Evolutionary conservation across 2,797 vertebrate species (phyloP).

Genomic region (Prionace glauca): DNA sequence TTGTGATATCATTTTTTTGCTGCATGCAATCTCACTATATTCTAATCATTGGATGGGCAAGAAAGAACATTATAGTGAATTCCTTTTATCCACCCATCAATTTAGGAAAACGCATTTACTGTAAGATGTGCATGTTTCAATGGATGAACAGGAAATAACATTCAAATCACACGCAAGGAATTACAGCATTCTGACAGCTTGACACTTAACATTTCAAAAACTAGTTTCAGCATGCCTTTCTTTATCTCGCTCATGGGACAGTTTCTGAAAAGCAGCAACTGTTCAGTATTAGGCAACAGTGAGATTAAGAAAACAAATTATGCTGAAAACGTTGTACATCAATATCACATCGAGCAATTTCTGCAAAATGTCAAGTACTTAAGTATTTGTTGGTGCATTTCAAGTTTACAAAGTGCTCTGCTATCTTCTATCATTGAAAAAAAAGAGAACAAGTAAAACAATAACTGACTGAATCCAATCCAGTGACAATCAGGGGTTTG

Average conservation of each 20-base stretch:
- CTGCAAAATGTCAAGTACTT: neutral
- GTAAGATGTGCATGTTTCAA: neutral
- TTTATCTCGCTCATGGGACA: neutral
- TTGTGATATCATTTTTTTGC: neutral
- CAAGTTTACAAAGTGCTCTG: neutral
- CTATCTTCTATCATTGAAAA: neutral
- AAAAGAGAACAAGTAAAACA: neutral
- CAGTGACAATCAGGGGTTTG: neutral
- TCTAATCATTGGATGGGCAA: neutral
- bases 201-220: neutral
- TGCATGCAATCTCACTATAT: neutral
- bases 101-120: neutral
- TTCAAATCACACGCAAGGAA: neutral
- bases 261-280: neutral
- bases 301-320: neutral
- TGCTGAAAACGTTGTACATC: neutral
- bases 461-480: neutral
- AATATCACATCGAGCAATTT: neutral
- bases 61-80: neutral
- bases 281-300: neutral
- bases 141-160: neutral
- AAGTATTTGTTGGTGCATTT: neutral
- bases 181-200: neutral
- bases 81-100: neutral
- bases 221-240: neutral